Evolutionary conservation across 2,113 vertebrate genomes (phyloP).

Genomic region (Cyphomyrus plagiostoma): DNA sequence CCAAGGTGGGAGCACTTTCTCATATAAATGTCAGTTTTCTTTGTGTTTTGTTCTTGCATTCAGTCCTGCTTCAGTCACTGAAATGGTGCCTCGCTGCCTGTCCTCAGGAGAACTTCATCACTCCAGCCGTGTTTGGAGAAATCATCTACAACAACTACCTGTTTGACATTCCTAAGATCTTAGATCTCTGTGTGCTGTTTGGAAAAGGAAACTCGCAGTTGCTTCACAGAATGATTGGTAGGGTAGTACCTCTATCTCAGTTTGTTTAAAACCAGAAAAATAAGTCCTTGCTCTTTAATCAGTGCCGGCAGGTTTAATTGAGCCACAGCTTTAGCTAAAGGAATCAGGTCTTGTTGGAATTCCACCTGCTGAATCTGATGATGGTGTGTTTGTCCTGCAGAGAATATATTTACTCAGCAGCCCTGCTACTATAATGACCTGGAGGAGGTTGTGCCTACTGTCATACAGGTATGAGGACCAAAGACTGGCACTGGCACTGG

Average conservation of each 20-base stretch:
- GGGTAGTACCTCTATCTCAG: constrained; percentile 17
- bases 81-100: neutral
- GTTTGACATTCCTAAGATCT: constrained; percentile 93
- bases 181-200: constrained; percentile 92
- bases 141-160: constrained; percentile 94
- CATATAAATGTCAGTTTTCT: neutral
- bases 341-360: neutral
- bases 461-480: constrained; percentile 70
- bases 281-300: neutral
- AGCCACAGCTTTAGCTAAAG: neutral
- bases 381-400: constrained; percentile 51
- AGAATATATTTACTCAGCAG: constrained; percentile 89
- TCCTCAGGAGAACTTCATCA: constrained; percentile 82
- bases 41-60: neutral
- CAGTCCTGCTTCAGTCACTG: neutral
- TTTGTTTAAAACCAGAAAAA: neutral
- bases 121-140: constrained; percentile 83
- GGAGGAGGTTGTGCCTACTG: constrained; percentile 77
- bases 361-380: neutral
- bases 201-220: constrained; percentile 84
- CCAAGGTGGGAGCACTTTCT: constrained; percentile 65
- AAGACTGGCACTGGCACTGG: neutral
- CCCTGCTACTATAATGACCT: constrained; percentile 85
- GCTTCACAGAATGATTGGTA: constrained; percentile 94
- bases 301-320: neutral